Conservation (phyloP, 1,140 invertebrate species). For the Phthorimaea operculella region DNA sequence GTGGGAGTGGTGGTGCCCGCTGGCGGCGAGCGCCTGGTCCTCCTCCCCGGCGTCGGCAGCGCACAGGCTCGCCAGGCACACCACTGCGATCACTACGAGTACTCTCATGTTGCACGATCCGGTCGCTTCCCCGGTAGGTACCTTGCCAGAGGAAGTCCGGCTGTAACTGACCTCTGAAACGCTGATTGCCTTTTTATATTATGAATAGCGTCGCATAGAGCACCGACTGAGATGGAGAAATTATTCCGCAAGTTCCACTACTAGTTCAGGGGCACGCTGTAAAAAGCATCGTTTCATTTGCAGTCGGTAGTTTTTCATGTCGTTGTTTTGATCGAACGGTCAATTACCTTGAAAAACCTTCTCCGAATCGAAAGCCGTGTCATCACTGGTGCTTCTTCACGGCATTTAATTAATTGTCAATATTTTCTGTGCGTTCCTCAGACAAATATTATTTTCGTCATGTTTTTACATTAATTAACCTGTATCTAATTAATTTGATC, state of each 20-base stretch:
- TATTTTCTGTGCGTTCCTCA: too few relatives aligned
- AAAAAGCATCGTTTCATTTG: constrained; percentile 18
- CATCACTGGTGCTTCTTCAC: too few relatives aligned
- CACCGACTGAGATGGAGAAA: constrained; percentile 37
- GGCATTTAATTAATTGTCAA: too few relatives aligned
- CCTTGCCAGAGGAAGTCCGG: constrained; percentile 48
- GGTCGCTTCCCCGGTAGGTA: constrained; percentile 24
- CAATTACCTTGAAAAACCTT: too few relatives aligned
- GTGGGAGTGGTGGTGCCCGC: constrained; percentile 55
- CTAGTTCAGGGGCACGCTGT: constrained; percentile 34
- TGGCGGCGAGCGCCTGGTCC: constrained; percentile 62
- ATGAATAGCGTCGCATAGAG: constrained; percentile 26
- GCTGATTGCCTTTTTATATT: constrained; percentile 54
- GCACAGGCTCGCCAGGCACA: constrained; percentile 44
- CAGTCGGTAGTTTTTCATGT: too few relatives aligned
- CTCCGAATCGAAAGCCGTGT: too few relatives aligned
- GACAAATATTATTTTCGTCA: too few relatives aligned
- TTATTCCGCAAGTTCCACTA: constrained; percentile 46
- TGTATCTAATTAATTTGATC: too few relatives aligned
- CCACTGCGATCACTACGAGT: constrained; percentile 33
- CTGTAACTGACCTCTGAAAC: constrained; percentile 52
- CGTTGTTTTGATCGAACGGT: too few relatives aligned
- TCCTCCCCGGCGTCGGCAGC: constrained; percentile 26
- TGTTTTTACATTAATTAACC: too few relatives aligned
- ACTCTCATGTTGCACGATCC: constrained; percentile 32